Base-by-base conservation (phyloP, 2,113 vertebrate genomes). In the Cervus canadensis region DNA sequence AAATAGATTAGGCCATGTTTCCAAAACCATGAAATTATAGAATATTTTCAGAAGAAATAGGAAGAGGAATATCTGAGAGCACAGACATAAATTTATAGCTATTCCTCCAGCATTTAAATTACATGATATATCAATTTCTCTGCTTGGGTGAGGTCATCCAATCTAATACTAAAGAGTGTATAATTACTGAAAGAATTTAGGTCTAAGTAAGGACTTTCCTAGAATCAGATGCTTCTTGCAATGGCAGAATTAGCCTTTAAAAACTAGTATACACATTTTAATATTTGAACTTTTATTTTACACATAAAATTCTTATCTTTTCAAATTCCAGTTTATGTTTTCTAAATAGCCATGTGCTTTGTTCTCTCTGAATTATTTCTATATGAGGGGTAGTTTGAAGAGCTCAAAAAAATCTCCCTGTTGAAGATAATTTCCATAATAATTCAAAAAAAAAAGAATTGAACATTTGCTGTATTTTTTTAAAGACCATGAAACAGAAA, bases 371-470 rank as follows among this genome's bases (percentile, higher is more conserved):
- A 94, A 87, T 94, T 94, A 74, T 88, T 94, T 91, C 64, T 93
- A 52, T 17, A 19, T 67, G 79, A 59, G 40, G 67, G 23, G 26
- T 81, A 97, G 25, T 83, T 91, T 87, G 17, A 96, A 56, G 33
- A 85, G 23, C 14, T 95, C 40, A 91, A 84, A 94, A 74, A 64
- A 56, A 17, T 33, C 9, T 95, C 33, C 26, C 6, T 93, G 23
- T 93, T 95, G 94, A 94, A 97, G 67, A 40, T 89, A 97, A 94
- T 91, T 97, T 97, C 50, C 36, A 96, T 94, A 96, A 97, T 95
- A 57, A 93, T 97, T 96, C n/a, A 74, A 97, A 98, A 78, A 82
- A 94, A 91, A 94, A 14, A 84, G 43, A 97, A 87, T 33, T 93
- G 62, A 90, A 91, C n/a, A 93, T 79, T 97, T 90, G 87, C 74